Evolutionary conservation across 2,113 vertebrate species (phyloP), one percentile per base, ranked within the genome.

Genomic region (Charadrius vociferus): DNA sequence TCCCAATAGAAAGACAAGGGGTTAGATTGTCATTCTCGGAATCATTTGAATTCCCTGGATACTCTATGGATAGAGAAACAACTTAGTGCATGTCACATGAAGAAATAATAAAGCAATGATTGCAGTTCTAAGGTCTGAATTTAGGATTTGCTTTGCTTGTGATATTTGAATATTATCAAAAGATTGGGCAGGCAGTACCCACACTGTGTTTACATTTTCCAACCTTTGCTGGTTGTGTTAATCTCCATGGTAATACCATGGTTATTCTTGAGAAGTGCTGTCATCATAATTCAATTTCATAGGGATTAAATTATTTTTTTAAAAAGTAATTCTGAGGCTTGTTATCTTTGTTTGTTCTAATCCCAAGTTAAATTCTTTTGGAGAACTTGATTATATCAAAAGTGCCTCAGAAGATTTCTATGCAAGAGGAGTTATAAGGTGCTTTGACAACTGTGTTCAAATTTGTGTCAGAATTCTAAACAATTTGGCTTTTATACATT

Each of bases 231-330:
- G 73, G 30, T 55, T 95, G 29, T 88, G 73, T 72, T 95, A 73
- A 96, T 95, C 84, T 95, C 84, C 91, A 90, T 82, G 78, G 94
- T 80, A 91, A 93, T 91, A 45, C 66, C 67, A 52, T 78, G 75
- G 91, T 88, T 96, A 85, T 95, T 67, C 55, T 88, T 91, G 37
- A 81, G 62, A 88, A 90, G 45, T 59, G 45, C 50, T 86, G 49
- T 93, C 32, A 73, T 70, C 55, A 47, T 90, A 93, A 80, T 70
- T 91, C 53, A 79, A 3, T 92, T 95, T 91, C 74, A 90, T 13
- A 85, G 8, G 24, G 66, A 68, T 85, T 90, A 80, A 32, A 87
- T 8, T 5, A 37, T 61, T 88, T 91, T 39, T 13, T 1, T 2
- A 23, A 85, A 52, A 92, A 70, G 10, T 71, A 82, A 80, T 93